Evolutionary conservation across 2,113 vertebrate species (phyloP).

Genomic region (Thunnus thynnus): DNA sequence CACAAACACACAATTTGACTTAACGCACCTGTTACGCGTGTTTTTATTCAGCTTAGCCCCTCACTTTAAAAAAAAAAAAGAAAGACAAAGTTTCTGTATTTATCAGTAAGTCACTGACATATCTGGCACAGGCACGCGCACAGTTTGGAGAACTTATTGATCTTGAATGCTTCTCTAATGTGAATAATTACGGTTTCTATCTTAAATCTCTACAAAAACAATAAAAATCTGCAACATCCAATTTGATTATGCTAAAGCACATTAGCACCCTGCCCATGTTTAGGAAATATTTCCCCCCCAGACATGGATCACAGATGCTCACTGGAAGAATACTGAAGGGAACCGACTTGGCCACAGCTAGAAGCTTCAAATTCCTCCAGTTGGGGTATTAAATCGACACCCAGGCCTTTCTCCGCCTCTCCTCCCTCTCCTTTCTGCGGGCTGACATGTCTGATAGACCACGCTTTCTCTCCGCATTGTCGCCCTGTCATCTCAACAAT

Average conservation of each 20-base stretch:
- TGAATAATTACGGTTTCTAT: background rate
- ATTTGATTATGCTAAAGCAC: background rate
- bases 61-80: background rate
- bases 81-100: background rate
- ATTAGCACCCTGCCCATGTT: conserved; percentile 7
- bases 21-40: conserved; percentile 26
- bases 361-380: conserved; percentile 73
- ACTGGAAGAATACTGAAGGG: conserved; percentile 29
- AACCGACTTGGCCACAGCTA: conserved; percentile 40
- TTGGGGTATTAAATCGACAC: conserved; percentile 78
- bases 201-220: background rate
- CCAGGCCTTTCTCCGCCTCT: conserved; percentile 69
- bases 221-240: conserved; percentile 1
- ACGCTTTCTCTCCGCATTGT: conserved; percentile 89
- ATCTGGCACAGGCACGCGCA: background rate
- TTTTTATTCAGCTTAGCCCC: background rate
- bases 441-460: conserved; percentile 91
- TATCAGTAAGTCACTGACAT: background rate
- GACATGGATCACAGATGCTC: conserved; percentile 36
- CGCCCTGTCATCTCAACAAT: conserved; percentile 92
- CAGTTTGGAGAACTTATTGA: background rate
- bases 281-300: conserved; percentile 14
- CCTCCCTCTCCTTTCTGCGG: conserved; percentile 81
- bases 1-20: conserved; percentile 9
- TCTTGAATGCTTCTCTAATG: background rate